These are phyloP conservation scores for Rosalia funebris DNA, from an alignment of 2,888 invertebrate species.

Conservation along the genomic window DNA sequence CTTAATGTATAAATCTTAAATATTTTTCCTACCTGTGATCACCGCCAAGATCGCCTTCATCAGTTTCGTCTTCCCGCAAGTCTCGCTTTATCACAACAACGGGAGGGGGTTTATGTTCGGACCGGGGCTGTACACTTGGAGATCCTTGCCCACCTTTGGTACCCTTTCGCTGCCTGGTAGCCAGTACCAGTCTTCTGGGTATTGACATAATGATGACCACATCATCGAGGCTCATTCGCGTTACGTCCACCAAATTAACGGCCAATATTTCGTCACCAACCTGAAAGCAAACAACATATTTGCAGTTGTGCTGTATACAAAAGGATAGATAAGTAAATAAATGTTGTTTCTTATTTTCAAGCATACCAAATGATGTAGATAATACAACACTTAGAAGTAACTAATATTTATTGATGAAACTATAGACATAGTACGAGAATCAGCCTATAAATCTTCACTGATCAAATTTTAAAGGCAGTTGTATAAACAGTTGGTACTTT, in stretches of 20 bases:
- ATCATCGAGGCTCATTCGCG: slow-evolving; percentile 97
- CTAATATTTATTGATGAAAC: too few relatives aligned
- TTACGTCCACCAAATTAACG: slow-evolving; percentile 97
- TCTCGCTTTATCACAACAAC: slow-evolving; percentile 92
- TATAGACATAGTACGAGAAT: too few relatives aligned
- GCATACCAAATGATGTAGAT: too few relatives aligned
- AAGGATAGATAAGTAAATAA: not conserved
- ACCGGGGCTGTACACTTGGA: slow-evolving; percentile 72
- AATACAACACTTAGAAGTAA: too few relatives aligned
- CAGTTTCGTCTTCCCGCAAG: slow-evolving; percentile 82
- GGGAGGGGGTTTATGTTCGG: slow-evolving; percentile 88
- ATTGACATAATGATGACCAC: slow-evolving; percentile 99
- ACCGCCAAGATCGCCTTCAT: slow-evolving; percentile 70
- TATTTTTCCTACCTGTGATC: slow-evolving; percentile 61
- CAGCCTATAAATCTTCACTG: too few relatives aligned
- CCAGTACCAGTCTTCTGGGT: slow-evolving; percentile 92
- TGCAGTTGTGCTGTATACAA: too few relatives aligned
- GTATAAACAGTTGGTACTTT: too few relatives aligned
- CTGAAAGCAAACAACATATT: too few relatives aligned
- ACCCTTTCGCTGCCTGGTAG: slow-evolving; percentile 87
- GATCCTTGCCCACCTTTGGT: slow-evolving; percentile 65
- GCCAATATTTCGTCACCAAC: slow-evolving; percentile 99
- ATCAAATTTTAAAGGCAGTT: too few relatives aligned
- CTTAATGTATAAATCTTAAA: too few relatives aligned
- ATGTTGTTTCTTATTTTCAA: too few relatives aligned